These are phyloP conservation scores for Drosophila asahinai DNA, from an alignment of 1,140 invertebrate genomes.

Conservation along the genomic window DNA sequence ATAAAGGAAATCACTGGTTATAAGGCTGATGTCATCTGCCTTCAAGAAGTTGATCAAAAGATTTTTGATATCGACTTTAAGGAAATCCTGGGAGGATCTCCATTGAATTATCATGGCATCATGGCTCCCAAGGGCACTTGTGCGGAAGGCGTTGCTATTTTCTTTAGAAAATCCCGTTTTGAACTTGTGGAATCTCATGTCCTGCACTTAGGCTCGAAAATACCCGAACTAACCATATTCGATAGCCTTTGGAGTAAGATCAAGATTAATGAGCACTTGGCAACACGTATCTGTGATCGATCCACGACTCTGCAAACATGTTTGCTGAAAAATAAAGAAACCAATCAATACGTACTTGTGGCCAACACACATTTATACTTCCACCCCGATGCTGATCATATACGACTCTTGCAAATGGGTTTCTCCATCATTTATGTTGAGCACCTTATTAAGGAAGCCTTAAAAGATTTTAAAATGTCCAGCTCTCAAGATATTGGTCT, in stretches of 20 bases:
- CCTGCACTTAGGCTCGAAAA: conserved; percentile 87
- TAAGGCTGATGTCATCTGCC: conserved; percentile 94
- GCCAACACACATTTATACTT: conserved; percentile 97
- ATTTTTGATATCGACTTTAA: conserved; percentile 91
- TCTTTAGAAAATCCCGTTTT: conserved; percentile 89
- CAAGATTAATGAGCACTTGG: conserved; percentile 87
- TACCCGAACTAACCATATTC: conserved; percentile 87
- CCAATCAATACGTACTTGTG: conserved; percentile 88
- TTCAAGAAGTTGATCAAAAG: conserved; percentile 96
- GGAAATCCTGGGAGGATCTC: conserved; percentile 86
- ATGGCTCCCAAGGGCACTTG: conserved; percentile 90
- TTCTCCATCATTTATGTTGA: conserved; percentile 88
- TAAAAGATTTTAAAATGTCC: conserved; percentile 85
- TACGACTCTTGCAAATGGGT: conserved; percentile 92
- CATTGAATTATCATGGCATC: conserved; percentile 88
- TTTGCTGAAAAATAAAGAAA: conserved; percentile 86
- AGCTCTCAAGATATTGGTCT: conserved; percentile 86
- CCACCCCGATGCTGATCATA: conserved; percentile 94
- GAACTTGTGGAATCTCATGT: conserved; percentile 86
- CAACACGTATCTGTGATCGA: conserved; percentile 87
- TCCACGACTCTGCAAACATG: conserved; percentile 87
- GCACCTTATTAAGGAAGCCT: conserved; percentile 85
- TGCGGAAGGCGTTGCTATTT: conserved; percentile 92
- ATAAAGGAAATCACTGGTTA: conserved; percentile 95
- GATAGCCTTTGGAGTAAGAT: conserved; percentile 87